Conservation (phyloP, 2,113 vertebrate species). For the Macaca fascicularis region T2T-MFA8v1.1 NC_088380.1:74469001-74469500, state of each 20-base stretch:
- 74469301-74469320: neutral
- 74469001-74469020: neutral
- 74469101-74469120: slow-evolving; percentile 16
- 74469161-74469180: neutral
- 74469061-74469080: neutral
- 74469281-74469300: neutral
- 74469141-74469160: slow-evolving; percentile 13
- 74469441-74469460: neutral
- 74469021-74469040: neutral
- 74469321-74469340: neutral
- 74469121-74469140: neutral
- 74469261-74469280: slow-evolving; percentile 8
- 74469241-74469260: neutral
- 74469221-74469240: neutral
- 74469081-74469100: neutral
- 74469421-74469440: neutral
- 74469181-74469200: slow-evolving; percentile 1
- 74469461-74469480: neutral
- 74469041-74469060: neutral
- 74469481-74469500: neutral
- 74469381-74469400: slow-evolving; percentile 11
- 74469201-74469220: neutral
- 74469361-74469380: neutral
- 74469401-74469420: neutral
- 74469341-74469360: neutral